phyloP scores from a whole-genome alignment of 2,888 invertebrate genomes.

The Clivina fossor region DNA sequence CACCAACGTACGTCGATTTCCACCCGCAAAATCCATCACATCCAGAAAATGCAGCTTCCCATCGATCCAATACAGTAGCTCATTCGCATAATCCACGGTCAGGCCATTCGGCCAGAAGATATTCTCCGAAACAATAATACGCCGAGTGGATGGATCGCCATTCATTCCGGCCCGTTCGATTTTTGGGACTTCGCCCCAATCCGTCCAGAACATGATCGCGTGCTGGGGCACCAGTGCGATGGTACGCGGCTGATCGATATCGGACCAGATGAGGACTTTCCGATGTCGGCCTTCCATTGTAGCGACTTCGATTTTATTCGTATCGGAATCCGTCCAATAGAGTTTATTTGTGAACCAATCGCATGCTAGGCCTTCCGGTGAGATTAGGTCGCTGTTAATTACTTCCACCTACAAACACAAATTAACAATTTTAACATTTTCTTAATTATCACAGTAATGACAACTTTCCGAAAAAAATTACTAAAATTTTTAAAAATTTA shows the following conservation, averaged over 20 bases:
- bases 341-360: constrained; percentile 91
- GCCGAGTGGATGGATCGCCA: constrained; percentile 74
- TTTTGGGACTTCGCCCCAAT: constrained; percentile 92
- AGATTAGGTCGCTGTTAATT: constrained; percentile 69
- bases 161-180: constrained; percentile 91
- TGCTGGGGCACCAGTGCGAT: constrained; percentile 80
- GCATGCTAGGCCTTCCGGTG: constrained; percentile 88
- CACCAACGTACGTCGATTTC: constrained; percentile 68
- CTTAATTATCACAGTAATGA: no score
- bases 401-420: constrained; percentile 44
- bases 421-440: constrained; percentile 9
- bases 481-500: no score
- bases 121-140: constrained; percentile 76
- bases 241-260: constrained; percentile 84
- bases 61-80: constrained; percentile 89
- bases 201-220: constrained; percentile 87
- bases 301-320: constrained; percentile 86
- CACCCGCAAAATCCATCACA: constrained; percentile 83
- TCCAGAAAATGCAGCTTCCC: constrained; percentile 81
- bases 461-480: no score
- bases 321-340: constrained; percentile 90
- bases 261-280: constrained; percentile 87
- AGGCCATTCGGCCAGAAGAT: constrained; percentile 96
- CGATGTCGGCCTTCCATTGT: constrained; percentile 73
- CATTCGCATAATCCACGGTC: constrained; percentile 77